Evolutionary conservation across 2,797 vertebrate species (phyloP).

Genomic region (Epinephelus coioides): DNA sequence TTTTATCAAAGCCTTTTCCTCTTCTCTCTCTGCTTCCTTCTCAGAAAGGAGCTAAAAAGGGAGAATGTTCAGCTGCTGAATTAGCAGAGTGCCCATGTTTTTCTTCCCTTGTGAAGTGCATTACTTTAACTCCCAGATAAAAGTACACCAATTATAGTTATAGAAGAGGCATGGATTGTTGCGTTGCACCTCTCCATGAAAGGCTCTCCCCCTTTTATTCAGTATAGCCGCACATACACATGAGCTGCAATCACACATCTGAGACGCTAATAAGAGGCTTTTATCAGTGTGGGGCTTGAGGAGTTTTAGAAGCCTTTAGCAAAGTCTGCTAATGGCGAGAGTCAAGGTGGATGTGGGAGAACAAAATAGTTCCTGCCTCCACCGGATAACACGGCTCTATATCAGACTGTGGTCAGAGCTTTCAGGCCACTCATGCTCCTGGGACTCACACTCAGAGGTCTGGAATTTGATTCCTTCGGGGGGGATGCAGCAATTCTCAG

Average conservation of each 20-base stretch:
- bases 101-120: constrained; percentile 86
- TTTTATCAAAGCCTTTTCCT: constrained; percentile 82
- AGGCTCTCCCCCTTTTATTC: constrained; percentile 81
- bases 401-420: constrained; percentile 78
- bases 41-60: constrained; percentile 72
- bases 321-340: constrained; percentile 82
- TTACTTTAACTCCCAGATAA: constrained; percentile 87
- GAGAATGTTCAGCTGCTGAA: constrained; percentile 77
- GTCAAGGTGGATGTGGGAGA: constrained; percentile 78
- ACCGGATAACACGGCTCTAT: constrained; percentile 71
- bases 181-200: constrained; percentile 79
- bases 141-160: constrained; percentile 86
- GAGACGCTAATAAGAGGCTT: constrained; percentile 87
- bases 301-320: constrained; percentile 82
- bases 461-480: constrained; percentile 81
- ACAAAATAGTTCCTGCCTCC: constrained; percentile 79
- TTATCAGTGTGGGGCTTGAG: constrained; percentile 84
- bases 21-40: constrained; percentile 62
- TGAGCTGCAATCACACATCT: constrained; percentile 85
- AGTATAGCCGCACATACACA: constrained; percentile 73
- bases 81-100: constrained; percentile 84
- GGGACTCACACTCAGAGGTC: constrained; percentile 78
- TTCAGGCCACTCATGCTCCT: constrained; percentile 68
- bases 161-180: constrained; percentile 82
- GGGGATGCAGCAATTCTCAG: constrained; percentile 66